A percentile compares a stretch with the other conserved stretches of the same genome.
Conservation (phyloP, 2,113 vertebrate species). For the Tragelaphus imberbis region DNA sequence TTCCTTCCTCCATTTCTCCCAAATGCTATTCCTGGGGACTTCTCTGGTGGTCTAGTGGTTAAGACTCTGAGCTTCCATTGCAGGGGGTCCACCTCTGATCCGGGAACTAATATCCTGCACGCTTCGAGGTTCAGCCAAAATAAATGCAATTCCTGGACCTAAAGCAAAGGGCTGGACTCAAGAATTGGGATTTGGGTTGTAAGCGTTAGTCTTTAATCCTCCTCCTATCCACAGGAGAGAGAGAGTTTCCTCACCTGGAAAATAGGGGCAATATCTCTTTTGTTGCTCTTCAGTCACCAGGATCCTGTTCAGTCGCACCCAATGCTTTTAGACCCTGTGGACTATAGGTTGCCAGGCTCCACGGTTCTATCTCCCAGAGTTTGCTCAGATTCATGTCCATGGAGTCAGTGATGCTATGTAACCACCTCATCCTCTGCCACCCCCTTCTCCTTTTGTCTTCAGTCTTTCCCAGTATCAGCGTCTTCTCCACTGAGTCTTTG, state of each 20-base stretch:
- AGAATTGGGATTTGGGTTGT: neutral
- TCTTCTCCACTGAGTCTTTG: neutral
- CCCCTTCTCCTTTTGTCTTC: neutral
- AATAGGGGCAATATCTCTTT: neutral
- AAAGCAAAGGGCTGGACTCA: neutral
- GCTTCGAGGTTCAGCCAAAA: neutral
- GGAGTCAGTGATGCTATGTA: neutral
- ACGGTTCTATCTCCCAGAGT: neutral
- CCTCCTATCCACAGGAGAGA: neutral
- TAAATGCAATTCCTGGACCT: neutral
- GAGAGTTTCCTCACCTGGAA: neutral
- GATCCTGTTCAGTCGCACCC: neutral
- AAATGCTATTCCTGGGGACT: neutral
- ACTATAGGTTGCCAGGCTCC: neutral
- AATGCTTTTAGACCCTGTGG: neutral
- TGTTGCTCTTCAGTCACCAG: neutral
- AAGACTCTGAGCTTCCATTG: neutral
- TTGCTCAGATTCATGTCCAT: neutral
- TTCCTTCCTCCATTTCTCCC: neutral
- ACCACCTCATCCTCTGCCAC: neutral
- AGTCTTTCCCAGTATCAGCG: neutral
- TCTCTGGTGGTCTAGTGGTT: neutral
- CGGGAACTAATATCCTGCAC: neutral
- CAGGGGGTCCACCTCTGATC: neutral
- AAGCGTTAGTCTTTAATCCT: neutral